Evolutionary conservation across 2,797 vertebrate species (phyloP).

Genomic region (Loriculus beryllinus): DNA sequence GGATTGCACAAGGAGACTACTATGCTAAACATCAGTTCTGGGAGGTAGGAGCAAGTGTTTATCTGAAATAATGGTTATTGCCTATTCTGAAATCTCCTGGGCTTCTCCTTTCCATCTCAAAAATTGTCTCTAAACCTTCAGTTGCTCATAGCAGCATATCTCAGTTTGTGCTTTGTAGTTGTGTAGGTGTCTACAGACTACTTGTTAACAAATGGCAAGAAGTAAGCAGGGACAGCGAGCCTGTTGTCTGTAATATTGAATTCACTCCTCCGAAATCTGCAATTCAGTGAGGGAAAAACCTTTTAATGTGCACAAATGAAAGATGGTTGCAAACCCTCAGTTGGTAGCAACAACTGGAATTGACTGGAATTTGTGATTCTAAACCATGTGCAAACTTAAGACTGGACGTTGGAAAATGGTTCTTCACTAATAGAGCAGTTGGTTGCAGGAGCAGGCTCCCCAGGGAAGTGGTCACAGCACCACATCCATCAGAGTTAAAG

Average conservation of each 20-base stretch:
- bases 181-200: not conserved
- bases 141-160: not conserved
- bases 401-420: not conserved
- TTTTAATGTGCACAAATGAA: not conserved
- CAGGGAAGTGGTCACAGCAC: not conserved
- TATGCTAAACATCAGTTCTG: slow-evolving; percentile 82
- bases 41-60: slow-evolving; percentile 72
- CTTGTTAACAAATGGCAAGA: not conserved
- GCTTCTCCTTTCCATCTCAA: not conserved
- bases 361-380: not conserved
- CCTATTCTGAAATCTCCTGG: not conserved
- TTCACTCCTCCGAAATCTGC: not conserved
- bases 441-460: not conserved
- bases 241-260: not conserved
- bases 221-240: not conserved
- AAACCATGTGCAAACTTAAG: not conserved
- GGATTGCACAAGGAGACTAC: slow-evolving; percentile 82
- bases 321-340: not conserved
- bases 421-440: not conserved
- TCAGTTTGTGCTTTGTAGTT: not conserved
- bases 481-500: not conserved
- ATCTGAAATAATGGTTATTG: not conserved
- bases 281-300: not conserved
- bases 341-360: not conserved
- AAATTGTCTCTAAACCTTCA: not conserved